A percentile compares a stretch with the other conserved stretches of the same genome.
Evolutionary conservation across 2,797 vertebrate genomes (phyloP).

Genomic region (Rhinichthys osculus): DNA sequence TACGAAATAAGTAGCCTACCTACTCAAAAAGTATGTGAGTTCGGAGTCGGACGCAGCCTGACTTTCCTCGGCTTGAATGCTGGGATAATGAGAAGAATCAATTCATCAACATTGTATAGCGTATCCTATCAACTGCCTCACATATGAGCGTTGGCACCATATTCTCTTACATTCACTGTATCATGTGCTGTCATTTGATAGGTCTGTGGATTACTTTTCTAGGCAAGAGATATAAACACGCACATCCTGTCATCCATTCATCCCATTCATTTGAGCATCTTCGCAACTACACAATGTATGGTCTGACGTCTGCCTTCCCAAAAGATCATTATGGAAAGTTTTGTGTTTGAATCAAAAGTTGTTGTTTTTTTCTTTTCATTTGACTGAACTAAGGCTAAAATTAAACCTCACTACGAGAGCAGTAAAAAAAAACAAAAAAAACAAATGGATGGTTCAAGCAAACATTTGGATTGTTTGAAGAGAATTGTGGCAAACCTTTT

Average conservation of each 20-base stretch:
- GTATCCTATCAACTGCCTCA: background rate
- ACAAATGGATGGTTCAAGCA: background rate
- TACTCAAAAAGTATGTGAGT: too few relatives aligned
- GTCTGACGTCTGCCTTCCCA: background rate
- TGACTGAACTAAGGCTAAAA: background rate
- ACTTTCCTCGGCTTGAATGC: background rate
- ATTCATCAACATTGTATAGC: background rate
- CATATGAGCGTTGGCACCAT: background rate
- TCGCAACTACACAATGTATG: background rate
- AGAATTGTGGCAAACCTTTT: background rate
- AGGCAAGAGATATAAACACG: conserved; percentile 16
- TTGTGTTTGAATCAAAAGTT: background rate
- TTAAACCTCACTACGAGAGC: background rate
- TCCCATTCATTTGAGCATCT: background rate
- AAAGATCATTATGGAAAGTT: background rate
- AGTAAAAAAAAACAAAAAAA: background rate
- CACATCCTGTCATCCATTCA: background rate
- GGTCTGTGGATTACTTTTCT: conserved; percentile 25
- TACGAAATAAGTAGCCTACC: too few relatives aligned
- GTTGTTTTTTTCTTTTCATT: background rate
- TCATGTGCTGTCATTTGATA: conserved; percentile 33
- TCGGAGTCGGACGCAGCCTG: too few relatives aligned
- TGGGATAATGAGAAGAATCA: background rate
- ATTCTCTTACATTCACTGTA: conserved; percentile 12
- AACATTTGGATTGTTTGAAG: background rate